A percentile compares a stretch with the other conserved stretches of the same genome.
phyloP scores from a whole-genome alignment of 2,797 vertebrate genomes.

The Psittacula echo region DNA sequence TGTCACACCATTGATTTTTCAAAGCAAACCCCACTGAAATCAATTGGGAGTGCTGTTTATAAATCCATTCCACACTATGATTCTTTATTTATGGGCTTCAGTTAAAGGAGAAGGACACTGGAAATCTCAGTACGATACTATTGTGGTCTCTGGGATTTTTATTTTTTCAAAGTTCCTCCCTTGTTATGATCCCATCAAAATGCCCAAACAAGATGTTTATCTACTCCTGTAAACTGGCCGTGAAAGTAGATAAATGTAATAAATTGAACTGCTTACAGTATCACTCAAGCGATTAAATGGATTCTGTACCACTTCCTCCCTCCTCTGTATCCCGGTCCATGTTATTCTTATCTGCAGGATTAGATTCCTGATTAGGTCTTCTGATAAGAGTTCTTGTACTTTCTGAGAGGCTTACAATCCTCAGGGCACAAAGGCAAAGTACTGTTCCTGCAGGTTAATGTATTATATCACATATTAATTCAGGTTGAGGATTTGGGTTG shows the following conservation, averaged over 20 bases:
- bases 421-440: neutral
- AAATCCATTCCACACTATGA: neutral
- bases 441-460: neutral
- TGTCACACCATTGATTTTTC: constrained; percentile 21
- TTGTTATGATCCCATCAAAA: constrained; percentile 39
- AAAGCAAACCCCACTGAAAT: constrained; percentile 14
- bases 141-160: neutral
- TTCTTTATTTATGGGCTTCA: neutral
- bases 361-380: constrained; percentile 36
- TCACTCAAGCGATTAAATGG: neutral
- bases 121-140: neutral
- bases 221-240: neutral
- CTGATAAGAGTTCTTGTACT: constrained; percentile 1
- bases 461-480: constrained; percentile 2
- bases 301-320: constrained; percentile 23
- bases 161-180: neutral
- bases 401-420: constrained; percentile 2
- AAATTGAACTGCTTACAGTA: constrained; percentile 24
- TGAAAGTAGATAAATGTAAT: constrained; percentile 49
- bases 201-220: constrained; percentile 28
- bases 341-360: constrained; percentile 51
- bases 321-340: neutral
- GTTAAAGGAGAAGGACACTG: neutral
- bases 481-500: neutral
- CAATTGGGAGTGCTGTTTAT: neutral